Conservation (phyloP, 2,113 vertebrate species). For the Spea bombifrons region DNA sequence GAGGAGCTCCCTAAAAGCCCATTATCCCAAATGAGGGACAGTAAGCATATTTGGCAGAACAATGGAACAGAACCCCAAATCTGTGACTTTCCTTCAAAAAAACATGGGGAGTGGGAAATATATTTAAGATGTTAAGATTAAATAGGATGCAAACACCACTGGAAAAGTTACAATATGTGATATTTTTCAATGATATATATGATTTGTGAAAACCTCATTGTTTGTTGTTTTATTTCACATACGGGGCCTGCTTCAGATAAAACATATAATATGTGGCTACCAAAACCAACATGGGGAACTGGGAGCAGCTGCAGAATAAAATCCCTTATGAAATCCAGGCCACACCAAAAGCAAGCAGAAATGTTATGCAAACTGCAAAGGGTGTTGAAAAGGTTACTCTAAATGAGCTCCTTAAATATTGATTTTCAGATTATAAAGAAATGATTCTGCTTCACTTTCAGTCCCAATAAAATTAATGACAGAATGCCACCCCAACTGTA, state of each 20-base stretch:
- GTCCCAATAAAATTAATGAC: conserved; percentile 50
- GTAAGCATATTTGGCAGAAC: too few relatives aligned
- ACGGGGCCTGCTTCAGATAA: not conserved
- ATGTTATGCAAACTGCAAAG: conserved; percentile 32
- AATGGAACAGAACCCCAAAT: too few relatives aligned
- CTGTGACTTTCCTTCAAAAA: too few relatives aligned
- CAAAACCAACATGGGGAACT: not conserved
- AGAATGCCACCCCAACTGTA: conserved; percentile 53
- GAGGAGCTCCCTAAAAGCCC: too few relatives aligned
- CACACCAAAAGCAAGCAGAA: conserved; percentile 64
- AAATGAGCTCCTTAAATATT: conserved; percentile 61
- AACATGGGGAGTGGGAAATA: too few relatives aligned
- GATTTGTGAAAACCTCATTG: not conserved
- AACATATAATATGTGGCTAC: not conserved
- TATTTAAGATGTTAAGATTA: too few relatives aligned
- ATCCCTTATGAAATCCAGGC: conserved; percentile 9
- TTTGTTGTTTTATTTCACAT: not conserved
- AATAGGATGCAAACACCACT: too few relatives aligned
- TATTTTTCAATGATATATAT: too few relatives aligned
- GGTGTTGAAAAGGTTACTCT: conserved; percentile 41
- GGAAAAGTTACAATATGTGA: too few relatives aligned
- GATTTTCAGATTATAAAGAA: conserved; percentile 53
- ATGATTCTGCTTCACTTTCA: conserved; percentile 2
- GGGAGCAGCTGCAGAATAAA: not conserved
- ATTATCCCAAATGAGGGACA: too few relatives aligned